Conservation (phyloP, 1,140 invertebrate genomes). For the Gonioctena quinquepunctata region DNA sequence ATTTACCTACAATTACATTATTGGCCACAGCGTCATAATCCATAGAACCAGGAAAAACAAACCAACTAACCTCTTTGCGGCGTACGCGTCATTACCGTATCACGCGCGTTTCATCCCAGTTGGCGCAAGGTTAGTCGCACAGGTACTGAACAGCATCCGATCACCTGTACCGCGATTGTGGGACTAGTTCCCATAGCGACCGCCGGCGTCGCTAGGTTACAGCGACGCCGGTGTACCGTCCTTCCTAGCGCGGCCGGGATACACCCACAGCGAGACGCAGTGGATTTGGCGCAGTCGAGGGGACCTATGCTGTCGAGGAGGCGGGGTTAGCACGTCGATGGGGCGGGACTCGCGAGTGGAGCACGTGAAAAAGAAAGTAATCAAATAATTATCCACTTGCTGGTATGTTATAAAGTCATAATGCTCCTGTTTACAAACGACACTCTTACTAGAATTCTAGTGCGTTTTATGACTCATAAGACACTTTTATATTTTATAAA, state of each 20-base stretch:
- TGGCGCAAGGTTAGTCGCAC: slow-evolving; percentile 16
- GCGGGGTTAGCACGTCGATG: neutral
- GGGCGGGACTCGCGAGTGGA: neutral
- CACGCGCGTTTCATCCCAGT: slow-evolving; percentile 11
- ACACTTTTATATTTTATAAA: too few relatives aligned
- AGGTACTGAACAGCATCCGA: slow-evolving; percentile 24
- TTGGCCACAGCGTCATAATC: slow-evolving; percentile 24
- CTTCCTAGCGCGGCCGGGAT: neutral
- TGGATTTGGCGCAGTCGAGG: too few relatives aligned
- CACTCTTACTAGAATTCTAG: too few relatives aligned
- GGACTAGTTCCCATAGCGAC: neutral
- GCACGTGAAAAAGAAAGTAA: slow-evolving; percentile 9
- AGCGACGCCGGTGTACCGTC: neutral
- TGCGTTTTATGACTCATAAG: too few relatives aligned
- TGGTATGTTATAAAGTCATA: too few relatives aligned
- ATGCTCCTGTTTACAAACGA: too few relatives aligned
- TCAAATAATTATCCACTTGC: too few relatives aligned
- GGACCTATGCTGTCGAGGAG: neutral
- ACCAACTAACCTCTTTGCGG: slow-evolving; percentile 9
- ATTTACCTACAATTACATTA: slow-evolving; percentile 26
- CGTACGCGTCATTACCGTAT: slow-evolving; percentile 2
- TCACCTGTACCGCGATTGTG: slow-evolving; percentile 15
- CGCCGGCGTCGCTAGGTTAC: slow-evolving; percentile 7
- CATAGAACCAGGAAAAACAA: slow-evolving; percentile 20
- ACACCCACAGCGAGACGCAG: neutral